Evolutionary conservation across 2,888 invertebrate species (phyloP).

Genomic region (Mimumesa dahlbomi): DNA sequence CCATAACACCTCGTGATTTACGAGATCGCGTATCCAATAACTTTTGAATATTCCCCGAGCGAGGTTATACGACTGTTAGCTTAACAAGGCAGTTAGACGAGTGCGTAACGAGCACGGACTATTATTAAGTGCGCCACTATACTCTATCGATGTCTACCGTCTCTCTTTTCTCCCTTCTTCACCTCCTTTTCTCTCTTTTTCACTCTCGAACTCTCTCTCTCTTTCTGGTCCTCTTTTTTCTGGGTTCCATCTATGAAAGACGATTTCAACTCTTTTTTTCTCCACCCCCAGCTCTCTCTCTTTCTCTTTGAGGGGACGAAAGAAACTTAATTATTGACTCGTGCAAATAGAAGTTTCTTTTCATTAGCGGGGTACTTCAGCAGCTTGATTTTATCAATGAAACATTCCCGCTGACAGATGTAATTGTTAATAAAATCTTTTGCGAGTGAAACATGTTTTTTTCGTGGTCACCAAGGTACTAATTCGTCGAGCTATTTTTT

Average conservation of each 20-base stretch:
- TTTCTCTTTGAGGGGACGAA: too few species aligned
- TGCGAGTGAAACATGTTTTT: too few species aligned
- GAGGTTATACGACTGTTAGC: slow-evolving; percentile 62
- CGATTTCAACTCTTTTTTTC: slow-evolving; percentile 7
- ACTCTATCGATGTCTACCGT: slow-evolving; percentile 45
- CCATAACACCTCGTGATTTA: slow-evolving; percentile 59
- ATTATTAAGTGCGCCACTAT: slow-evolving; percentile 61
- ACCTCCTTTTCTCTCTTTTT: slow-evolving; percentile 9
- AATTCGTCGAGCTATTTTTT: too few species aligned
- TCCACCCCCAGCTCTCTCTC: slow-evolving; percentile 25
- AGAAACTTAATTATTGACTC: too few species aligned
- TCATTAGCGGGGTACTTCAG: too few species aligned
- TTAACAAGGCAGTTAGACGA: slow-evolving; percentile 67
- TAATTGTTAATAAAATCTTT: too few species aligned
- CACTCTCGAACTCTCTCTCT: not conserved
- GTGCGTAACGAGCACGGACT: slow-evolving; percentile 64
- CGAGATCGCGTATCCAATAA: slow-evolving; percentile 68
- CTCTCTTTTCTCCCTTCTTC: slow-evolving; percentile 20
- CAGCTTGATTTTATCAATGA: too few species aligned
- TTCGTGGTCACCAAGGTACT: too few species aligned
- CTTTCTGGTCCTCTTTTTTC: not conserved
- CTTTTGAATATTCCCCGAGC: slow-evolving; percentile 64
- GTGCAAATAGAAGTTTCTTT: too few species aligned
- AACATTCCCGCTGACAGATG: too few species aligned
- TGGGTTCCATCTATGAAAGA: too few species aligned